These are phyloP conservation scores for Steinernema khuongi DNA, from an alignment of 1,140 invertebrate species.

Conservation along the genomic window DNA sequence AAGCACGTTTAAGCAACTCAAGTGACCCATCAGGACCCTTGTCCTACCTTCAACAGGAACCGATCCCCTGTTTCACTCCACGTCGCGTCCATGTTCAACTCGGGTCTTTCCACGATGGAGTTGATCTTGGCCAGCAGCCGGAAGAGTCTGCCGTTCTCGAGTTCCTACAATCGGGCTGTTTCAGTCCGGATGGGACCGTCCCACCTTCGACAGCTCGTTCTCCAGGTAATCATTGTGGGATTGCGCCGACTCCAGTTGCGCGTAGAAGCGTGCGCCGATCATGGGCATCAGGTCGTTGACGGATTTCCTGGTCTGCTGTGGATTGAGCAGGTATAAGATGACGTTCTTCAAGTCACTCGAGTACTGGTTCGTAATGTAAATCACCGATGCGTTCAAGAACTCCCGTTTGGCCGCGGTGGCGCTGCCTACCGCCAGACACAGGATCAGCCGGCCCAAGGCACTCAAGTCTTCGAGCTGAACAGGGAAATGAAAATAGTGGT, in stretches of 20 bases:
- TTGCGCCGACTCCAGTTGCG: slow-evolving; percentile 81
- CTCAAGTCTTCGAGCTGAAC: slow-evolving; percentile 73
- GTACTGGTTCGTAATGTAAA: slow-evolving; percentile 80
- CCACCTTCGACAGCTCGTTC: slow-evolving; percentile 75
- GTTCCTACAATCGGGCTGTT: slow-evolving; percentile 64
- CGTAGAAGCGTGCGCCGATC: slow-evolving; percentile 94
- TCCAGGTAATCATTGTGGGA: slow-evolving; percentile 79
- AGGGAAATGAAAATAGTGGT: too few species aligned
- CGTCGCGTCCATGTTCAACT: slow-evolving; percentile 75
- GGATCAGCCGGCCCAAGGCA: slow-evolving; percentile 79
- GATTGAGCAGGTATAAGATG: slow-evolving; percentile 68
- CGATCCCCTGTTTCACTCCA: slow-evolving; percentile 96
- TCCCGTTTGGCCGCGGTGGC: slow-evolving; percentile 71
- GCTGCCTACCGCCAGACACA: slow-evolving; percentile 78
- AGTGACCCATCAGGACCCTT: too few species aligned
- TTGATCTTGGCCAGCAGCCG: slow-evolving; percentile 82
- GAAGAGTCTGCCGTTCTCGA: slow-evolving; percentile 87
- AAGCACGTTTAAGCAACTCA: too few species aligned
- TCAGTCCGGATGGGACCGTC: slow-evolving; percentile 21
- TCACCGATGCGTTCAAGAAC: slow-evolving; percentile 74
- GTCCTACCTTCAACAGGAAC: slow-evolving; percentile 97
- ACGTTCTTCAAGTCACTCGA: slow-evolving; percentile 84
- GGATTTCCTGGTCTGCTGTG: slow-evolving; percentile 66
- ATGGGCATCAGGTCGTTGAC: slow-evolving; percentile 97
- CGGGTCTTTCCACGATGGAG: slow-evolving; percentile 84